These are phyloP conservation scores for Ariopsis seemanni DNA, from an alignment of 2,113 vertebrate species.

Conservation along the genomic window DNA sequence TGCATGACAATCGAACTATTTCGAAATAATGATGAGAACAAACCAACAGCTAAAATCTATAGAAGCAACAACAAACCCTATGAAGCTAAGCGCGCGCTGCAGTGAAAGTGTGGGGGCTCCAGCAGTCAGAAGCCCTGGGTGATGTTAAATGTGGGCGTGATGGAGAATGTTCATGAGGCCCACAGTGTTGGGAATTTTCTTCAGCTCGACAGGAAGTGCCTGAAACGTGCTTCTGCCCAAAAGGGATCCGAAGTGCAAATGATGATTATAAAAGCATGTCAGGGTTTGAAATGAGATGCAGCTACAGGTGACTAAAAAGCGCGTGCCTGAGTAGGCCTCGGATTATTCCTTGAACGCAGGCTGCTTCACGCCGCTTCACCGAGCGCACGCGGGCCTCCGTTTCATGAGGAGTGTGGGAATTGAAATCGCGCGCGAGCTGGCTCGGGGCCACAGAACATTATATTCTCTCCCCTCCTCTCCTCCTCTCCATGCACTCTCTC, in stretches of 20 bases:
- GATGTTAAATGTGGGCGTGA: neutral
- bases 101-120: neutral
- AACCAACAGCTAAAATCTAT: neutral
- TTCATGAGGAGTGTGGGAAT: slow-evolving; percentile 28
- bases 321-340: neutral
- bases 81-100: too few species aligned
- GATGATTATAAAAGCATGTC: neutral
- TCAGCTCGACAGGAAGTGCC: neutral
- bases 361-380: neutral
- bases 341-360: neutral
- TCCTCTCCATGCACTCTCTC: slow-evolving; percentile 13
- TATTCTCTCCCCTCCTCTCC: slow-evolving; percentile 73
- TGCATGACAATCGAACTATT: neutral
- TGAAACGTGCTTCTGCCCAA: neutral
- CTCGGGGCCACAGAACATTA: slow-evolving; percentile 64
- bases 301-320: too few species aligned
- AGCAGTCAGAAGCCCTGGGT: neutral
- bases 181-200: neutral
- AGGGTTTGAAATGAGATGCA: neutral
- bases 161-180: neutral
- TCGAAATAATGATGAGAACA: neutral
- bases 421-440: neutral
- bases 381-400: neutral
- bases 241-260: neutral
- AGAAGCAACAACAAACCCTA: neutral